Conservation (phyloP, 2,888 invertebrate species). For the Diabrotica balteata region DNA sequence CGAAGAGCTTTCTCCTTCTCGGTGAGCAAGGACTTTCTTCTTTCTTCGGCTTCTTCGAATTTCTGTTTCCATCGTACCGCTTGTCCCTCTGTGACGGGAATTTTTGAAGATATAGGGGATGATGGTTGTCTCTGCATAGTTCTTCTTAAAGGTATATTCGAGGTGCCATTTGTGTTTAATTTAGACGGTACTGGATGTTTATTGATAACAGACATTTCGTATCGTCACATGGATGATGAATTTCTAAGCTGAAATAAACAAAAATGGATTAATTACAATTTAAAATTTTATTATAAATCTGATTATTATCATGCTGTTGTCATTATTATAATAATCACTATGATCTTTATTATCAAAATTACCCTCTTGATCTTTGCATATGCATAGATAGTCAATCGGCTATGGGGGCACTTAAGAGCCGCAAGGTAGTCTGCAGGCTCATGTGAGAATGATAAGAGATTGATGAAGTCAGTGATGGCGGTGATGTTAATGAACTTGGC, state of each 20-base stretch:
- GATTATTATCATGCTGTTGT: too few relatives aligned
- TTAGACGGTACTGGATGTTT: slow-evolving; percentile 43
- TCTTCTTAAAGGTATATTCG: slow-evolving; percentile 55
- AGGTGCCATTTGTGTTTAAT: slow-evolving; percentile 48
- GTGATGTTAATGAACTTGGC: too few relatives aligned
- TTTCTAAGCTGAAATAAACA: slow-evolving; percentile 15
- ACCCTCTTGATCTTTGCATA: too few relatives aligned
- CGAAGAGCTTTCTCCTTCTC: slow-evolving; percentile 73
- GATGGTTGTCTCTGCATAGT: slow-evolving; percentile 43
- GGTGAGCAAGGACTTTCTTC: slow-evolving; percentile 70
- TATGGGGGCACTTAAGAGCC: too few relatives aligned
- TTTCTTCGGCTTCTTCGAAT: slow-evolving; percentile 75
- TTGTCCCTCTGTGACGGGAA: slow-evolving; percentile 50
- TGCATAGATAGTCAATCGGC: too few relatives aligned
- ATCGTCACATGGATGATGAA: neutral
- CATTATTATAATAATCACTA: too few relatives aligned
- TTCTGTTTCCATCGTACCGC: slow-evolving; percentile 72
- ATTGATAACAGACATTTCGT: slow-evolving; percentile 36
- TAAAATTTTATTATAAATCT: too few relatives aligned
- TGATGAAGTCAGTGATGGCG: too few relatives aligned
- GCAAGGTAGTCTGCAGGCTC: too few relatives aligned
- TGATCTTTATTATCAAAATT: too few relatives aligned
- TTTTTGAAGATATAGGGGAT: slow-evolving; percentile 38
- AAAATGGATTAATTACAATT: neutral
- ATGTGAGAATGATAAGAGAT: too few relatives aligned